A percentile compares a stretch with the other conserved stretches of the same genome.
Evolutionary conservation across 2,888 invertebrate genomes (phyloP).

Genomic region (Epistrophella euchroma): DNA sequence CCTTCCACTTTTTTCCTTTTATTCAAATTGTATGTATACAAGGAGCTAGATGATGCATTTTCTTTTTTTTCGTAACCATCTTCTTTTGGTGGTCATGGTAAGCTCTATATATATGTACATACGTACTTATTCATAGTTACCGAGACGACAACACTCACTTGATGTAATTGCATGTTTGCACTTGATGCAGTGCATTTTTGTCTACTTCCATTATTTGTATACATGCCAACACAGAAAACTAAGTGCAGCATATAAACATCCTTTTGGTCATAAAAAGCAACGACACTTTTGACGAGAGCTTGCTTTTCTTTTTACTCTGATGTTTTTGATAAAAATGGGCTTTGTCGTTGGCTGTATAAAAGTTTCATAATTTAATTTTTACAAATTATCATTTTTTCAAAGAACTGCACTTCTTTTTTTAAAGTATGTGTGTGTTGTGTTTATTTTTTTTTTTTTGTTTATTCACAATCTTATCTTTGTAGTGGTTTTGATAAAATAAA

Average conservation of each 20-base stretch:
- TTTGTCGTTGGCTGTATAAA: conserved; percentile 6
- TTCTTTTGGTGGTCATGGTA: conserved; percentile 21
- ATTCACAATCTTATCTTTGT: not conserved
- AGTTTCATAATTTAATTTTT: conserved; percentile 15
- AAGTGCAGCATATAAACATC: conserved; percentile 45
- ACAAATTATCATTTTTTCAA: not conserved
- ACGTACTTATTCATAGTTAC: not conserved
- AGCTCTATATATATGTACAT: not conserved
- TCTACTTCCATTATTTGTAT: conserved; percentile 31
- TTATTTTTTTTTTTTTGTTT: too few species aligned
- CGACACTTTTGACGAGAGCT: conserved; percentile 18
- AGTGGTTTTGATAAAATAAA: not conserved
- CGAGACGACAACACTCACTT: conserved; percentile 65
- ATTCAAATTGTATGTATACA: conserved; percentile 44
- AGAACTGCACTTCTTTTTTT: not conserved
- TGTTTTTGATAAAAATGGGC: conserved; percentile 18
- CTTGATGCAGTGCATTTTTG: conserved; percentile 67
- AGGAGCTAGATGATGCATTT: conserved; percentile 29
- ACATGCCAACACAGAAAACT: conserved; percentile 28
- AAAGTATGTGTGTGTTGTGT: not conserved
- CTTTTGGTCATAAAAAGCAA: conserved; percentile 21
- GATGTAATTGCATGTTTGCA: conserved; percentile 74
- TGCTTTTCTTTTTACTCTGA: conserved; percentile 22
- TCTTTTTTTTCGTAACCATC: conserved; percentile 47
- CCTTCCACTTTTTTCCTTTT: conserved; percentile 19